These are phyloP conservation scores for Lobophora halterata DNA, from an alignment of 2,888 invertebrate species.

Conservation along the genomic window DNA sequence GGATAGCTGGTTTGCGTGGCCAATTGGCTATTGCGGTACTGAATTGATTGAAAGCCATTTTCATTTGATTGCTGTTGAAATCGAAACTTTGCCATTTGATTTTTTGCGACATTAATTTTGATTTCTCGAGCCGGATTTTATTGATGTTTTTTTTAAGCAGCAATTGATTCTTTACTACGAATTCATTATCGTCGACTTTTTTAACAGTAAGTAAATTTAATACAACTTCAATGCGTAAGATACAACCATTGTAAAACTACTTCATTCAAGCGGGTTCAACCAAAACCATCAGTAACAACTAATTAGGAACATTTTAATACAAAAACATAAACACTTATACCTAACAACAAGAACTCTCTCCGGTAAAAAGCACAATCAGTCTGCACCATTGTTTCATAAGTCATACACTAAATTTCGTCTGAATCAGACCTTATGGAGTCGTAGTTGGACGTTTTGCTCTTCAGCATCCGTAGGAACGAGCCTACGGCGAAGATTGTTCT, in stretches of 20 bases:
- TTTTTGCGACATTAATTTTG: constrained; percentile 1
- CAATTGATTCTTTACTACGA: too few relatives aligned
- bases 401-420: constrained; percentile 70
- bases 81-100: neutral
- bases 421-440: constrained; percentile 85
- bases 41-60: constrained; percentile 1
- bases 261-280: constrained; percentile 50
- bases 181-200: constrained; percentile 2
- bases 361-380: constrained; percentile 70
- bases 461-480: constrained; percentile 87
- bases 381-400: constrained; percentile 61
- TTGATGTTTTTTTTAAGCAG: neutral
- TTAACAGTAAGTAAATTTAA: neutral
- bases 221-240: constrained; percentile 31
- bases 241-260: constrained; percentile 42
- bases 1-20: constrained; percentile 3
- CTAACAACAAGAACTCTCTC: constrained; percentile 45
- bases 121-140: neutral
- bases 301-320: constrained; percentile 75
- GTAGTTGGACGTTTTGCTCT: constrained; percentile 87
- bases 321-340: constrained; percentile 53
- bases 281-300: constrained; percentile 54
- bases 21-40: neutral
- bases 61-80: neutral
- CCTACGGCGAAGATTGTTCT: constrained; percentile 88